Base-by-base conservation (phyloP, 2,888 invertebrate species). In the Ornithoptera priamus region DNA sequence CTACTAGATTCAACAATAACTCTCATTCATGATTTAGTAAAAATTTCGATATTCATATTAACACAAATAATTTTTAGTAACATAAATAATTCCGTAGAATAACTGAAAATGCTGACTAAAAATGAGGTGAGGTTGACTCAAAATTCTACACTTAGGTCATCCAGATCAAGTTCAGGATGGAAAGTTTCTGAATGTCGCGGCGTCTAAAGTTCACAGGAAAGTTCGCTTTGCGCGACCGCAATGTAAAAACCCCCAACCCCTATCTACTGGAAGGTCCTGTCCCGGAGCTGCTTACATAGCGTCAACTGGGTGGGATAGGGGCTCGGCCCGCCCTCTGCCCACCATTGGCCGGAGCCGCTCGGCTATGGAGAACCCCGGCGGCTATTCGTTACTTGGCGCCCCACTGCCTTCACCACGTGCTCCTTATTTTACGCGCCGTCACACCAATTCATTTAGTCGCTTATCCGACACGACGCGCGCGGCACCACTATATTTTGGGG, bases 371-470 rank as follows among this genome's bases (percentile, higher is more conserved):
- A 83, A 79, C 81, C 85, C 85, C 81, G 77, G 77, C 79, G 76
- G 78, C 80, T 79, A 87, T 87, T 87, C 87, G 86, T 80, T 80
- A 81, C 77, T 78, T 77, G 77, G 76, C 77, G 83, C 87, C 88
- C 87, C 87, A 82, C 87, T 83, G 80, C 81, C 75, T 75, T 64
- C 71, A 76, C 77, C 87, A 88, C 85, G 85, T 89, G 89, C 80
- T 80, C 75, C 72, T 90, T 92, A 92, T 90, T 87, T 87, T 88
- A 79, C 85, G 87, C 85, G 85, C 88, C 84, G 85, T 84, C 85
- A 86, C 83, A 83, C 85, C 80, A 83, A 84, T 83, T 84, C 85
- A 88, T 88, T 92, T 90, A 92, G 92, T 92, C 87, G 87, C 85
- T 85, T 82, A 86, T 84, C 85, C 85, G 90, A 84, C 88, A 86